These are phyloP conservation scores for Heliocidaris erythrogramma DNA, from an alignment of 35 echinoderm and acorn worm genomes.

Conservation along the genomic window DNA sequence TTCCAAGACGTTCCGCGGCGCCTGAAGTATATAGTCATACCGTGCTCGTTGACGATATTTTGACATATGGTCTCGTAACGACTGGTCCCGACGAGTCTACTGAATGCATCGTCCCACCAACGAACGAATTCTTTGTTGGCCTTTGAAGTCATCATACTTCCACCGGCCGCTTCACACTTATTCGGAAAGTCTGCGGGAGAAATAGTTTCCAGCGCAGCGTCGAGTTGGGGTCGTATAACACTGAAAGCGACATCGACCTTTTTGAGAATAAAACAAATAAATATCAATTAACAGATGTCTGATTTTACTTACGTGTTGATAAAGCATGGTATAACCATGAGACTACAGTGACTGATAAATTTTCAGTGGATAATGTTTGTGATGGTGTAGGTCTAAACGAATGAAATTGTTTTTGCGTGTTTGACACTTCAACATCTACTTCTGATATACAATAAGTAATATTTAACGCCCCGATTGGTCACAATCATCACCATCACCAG, in stretches of 20 bases:
- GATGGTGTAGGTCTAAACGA: too few relatives aligned
- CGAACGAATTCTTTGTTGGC: conserved; percentile 6
- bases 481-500: not conserved
- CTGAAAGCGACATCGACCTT: conserved; percentile 21
- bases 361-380: too few relatives aligned
- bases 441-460: not conserved
- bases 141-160: conserved; percentile 38
- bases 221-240: not conserved
- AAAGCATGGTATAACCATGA: too few relatives aligned
- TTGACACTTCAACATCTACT: not conserved
- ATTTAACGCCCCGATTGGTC: not conserved
- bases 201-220: not conserved
- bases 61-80: conserved; percentile 25
- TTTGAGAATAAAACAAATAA: not conserved
- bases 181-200: not conserved
- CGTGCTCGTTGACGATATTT: not conserved
- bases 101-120: conserved; percentile 16
- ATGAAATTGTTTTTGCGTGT: too few relatives aligned
- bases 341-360: too few relatives aligned
- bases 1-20: too few relatives aligned
- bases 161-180: not conserved
- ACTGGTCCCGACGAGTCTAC: conserved; percentile 24
- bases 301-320: not conserved
- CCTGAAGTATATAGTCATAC: not conserved
- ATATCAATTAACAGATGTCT: not conserved